These are phyloP conservation scores for Odontocerum albicorne DNA, from an alignment of 2,888 invertebrate species.

Conservation along the genomic window DNA sequence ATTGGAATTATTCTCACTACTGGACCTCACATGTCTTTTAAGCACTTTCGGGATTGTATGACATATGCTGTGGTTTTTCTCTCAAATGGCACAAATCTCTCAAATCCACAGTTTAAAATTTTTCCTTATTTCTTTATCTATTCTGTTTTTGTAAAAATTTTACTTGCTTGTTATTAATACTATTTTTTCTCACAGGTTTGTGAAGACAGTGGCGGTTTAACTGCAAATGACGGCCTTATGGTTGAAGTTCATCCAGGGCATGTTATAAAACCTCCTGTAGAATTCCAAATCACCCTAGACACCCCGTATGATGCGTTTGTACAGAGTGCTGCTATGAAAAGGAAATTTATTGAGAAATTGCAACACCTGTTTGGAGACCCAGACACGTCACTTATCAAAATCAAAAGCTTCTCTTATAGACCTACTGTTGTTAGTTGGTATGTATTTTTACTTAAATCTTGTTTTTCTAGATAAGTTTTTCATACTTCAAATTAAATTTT, in stretches of 20 bases:
- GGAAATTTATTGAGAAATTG: constrained; percentile 80
- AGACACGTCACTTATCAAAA: constrained; percentile 70
- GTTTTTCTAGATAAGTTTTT: too few relatives aligned
- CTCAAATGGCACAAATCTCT: too few relatives aligned
- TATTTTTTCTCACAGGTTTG: constrained; percentile 55
- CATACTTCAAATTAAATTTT: too few relatives aligned
- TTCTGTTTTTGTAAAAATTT: too few relatives aligned
- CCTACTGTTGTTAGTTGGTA: constrained; percentile 73
- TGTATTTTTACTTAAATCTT: too few relatives aligned
- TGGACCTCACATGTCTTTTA: too few relatives aligned
- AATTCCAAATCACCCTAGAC: constrained; percentile 80
- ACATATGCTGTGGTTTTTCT: too few relatives aligned
- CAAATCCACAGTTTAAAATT: too few relatives aligned
- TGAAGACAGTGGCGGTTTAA: constrained; percentile 71
- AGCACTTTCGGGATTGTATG: too few relatives aligned
- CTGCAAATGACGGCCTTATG: constrained; percentile 77
- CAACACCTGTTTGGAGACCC: constrained; percentile 76
- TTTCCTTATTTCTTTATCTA: too few relatives aligned
- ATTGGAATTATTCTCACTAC: too few relatives aligned
- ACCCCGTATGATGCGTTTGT: constrained; percentile 68
- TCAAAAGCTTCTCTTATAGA: constrained; percentile 68
- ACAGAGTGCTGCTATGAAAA: constrained; percentile 70
- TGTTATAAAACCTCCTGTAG: constrained; percentile 68
- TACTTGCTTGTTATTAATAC: constrained; percentile 3
- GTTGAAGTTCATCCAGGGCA: constrained; percentile 72